Percentiles rank a stretch among this genome's conserved stretches.
Evolutionary conservation across 2,113 vertebrate genomes (phyloP).

Genomic region (Rousettus leschenaultii): DNA sequence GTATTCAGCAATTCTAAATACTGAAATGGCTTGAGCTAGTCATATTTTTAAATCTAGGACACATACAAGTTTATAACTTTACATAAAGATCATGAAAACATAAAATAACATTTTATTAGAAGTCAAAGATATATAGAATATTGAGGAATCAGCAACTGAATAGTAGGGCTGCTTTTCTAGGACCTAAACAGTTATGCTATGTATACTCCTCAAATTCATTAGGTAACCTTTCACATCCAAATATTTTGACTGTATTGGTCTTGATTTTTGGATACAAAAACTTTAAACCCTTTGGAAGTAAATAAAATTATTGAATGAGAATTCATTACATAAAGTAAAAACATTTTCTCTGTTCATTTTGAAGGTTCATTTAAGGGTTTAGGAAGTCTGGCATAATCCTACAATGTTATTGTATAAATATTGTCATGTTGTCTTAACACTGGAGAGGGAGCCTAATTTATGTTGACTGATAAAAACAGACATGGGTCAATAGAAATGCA

Average conservation of each 20-base stretch:
- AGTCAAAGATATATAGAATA: neutral
- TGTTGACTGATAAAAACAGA: neutral
- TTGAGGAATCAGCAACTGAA: neutral
- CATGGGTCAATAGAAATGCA: neutral
- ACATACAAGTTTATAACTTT: neutral
- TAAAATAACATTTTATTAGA: neutral
- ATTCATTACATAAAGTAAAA: neutral
- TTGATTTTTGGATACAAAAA: neutral
- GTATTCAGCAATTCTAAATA: conserved; percentile 16
- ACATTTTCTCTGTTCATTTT: neutral
- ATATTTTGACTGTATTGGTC: neutral
- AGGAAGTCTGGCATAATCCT: neutral
- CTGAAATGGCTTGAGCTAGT: neutral
- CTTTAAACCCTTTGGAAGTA: neutral
- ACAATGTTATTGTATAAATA: neutral
- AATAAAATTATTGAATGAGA: neutral
- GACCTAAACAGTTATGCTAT: neutral
- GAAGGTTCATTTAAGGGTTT: neutral
- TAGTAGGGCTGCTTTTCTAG: neutral
- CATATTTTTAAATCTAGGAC: neutral
- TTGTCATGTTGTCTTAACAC: neutral
- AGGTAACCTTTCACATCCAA: neutral
- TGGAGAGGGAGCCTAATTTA: neutral
- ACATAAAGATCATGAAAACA: neutral
- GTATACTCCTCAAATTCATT: neutral